These are phyloP conservation scores for Bombus consobrinus DNA, from an alignment of 1,140 invertebrate genomes.

Conservation along the genomic window DNA sequence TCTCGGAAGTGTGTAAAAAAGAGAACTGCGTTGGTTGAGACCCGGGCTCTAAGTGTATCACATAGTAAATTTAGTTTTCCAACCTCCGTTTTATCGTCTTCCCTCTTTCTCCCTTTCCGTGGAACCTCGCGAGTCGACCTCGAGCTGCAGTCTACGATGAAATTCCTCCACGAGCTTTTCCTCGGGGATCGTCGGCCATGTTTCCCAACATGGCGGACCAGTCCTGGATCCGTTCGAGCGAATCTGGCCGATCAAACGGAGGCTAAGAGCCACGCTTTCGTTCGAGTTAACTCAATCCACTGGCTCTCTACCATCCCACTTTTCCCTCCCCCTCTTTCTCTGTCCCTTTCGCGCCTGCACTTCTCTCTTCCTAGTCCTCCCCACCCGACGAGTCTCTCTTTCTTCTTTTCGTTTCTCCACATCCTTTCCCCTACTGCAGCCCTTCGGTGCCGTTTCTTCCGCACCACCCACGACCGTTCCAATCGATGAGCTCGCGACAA, in stretches of 20 bases:
- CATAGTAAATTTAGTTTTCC: slow-evolving; percentile 82
- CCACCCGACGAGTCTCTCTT: neutral
- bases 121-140: neutral
- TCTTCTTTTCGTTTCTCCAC: neutral
- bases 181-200: slow-evolving; percentile 66
- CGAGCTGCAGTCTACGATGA: slow-evolving; percentile 27
- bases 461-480: slow-evolving; percentile 74
- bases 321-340: slow-evolving; percentile 29
- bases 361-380: neutral
- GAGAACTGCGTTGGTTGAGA: slow-evolving; percentile 67
- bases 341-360: neutral
- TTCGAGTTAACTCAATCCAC: slow-evolving; percentile 80
- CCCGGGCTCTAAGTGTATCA: slow-evolving; percentile 80
- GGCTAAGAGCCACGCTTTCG: slow-evolving; percentile 81
- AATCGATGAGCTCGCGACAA: slow-evolving; percentile 78
- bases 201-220: slow-evolving; percentile 72
- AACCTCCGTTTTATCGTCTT: slow-evolving; percentile 65
- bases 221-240: slow-evolving; percentile 78
- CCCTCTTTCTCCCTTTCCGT: neutral
- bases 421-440: slow-evolving; percentile 23
- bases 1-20: slow-evolving; percentile 80
- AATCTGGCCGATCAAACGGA: slow-evolving; percentile 83
- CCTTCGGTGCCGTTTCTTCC: slow-evolving; percentile 46
- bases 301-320: slow-evolving; percentile 66
- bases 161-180: slow-evolving; percentile 44